phyloP scores from a whole-genome alignment of 2,888 invertebrate species.

The Odiellus spinosus region DNA sequence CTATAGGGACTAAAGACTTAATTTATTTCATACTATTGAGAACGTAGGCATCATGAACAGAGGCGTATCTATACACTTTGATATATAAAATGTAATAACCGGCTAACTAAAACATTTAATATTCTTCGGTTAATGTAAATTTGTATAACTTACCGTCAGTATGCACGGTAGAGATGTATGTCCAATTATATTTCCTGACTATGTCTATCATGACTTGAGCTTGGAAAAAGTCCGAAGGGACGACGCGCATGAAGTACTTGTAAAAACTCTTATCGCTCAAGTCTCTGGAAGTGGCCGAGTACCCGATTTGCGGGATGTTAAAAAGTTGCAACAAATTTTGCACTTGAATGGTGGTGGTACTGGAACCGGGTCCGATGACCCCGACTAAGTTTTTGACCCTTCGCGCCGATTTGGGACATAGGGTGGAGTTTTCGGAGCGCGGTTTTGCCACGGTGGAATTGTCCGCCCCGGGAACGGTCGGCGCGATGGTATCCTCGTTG shows the following conservation, averaged over 20 bases:
- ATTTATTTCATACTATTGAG: neutral
- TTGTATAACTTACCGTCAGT: constrained; percentile 45
- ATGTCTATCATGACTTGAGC: constrained; percentile 54
- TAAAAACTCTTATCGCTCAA: constrained; percentile 56
- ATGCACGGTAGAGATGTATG: constrained; percentile 57
- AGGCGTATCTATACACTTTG: neutral
- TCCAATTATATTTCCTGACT: constrained; percentile 53
- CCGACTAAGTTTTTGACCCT: constrained; percentile 38
- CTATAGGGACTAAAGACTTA: neutral
- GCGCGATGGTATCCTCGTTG: constrained; percentile 13
- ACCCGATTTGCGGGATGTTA: constrained; percentile 49
- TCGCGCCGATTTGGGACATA: constrained; percentile 18
- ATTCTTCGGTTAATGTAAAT: neutral
- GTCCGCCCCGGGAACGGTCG: constrained; percentile 3
- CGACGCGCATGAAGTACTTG: constrained; percentile 58
- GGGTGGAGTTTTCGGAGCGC: constrained; percentile 1
- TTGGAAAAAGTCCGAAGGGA: constrained; percentile 60
- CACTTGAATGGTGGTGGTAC: constrained; percentile 48
- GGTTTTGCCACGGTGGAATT: constrained; percentile 1
- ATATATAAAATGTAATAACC: neutral
- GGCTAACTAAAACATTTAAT: neutral
- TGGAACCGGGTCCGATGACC: constrained; percentile 57
- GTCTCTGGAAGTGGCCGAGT: constrained; percentile 58
- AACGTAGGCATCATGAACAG: neutral
- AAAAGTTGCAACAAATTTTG: constrained; percentile 59